phyloP scores from a whole-genome alignment of 2,888 invertebrate species.

The Ectemnius continuus region DNA sequence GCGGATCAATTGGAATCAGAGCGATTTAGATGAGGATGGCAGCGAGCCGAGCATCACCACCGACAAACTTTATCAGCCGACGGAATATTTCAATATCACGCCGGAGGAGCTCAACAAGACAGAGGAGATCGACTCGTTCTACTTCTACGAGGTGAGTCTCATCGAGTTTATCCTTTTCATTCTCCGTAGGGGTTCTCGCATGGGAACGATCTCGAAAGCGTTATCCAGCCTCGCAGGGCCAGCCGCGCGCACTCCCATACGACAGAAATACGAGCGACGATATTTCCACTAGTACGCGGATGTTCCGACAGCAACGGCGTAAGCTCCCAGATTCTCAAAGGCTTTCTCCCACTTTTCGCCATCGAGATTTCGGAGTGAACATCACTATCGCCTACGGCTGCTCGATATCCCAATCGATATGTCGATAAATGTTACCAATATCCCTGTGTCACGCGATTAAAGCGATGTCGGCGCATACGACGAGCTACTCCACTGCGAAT shows the following conservation, averaged over 20 bases:
- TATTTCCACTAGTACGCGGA: background rate
- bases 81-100: conserved; percentile 57
- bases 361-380: no score
- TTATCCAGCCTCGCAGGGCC: background rate
- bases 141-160: conserved; percentile 78
- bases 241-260: background rate
- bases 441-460: no score
- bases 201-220: background rate
- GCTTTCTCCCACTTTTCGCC: no score
- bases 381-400: no score
- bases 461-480: no score
- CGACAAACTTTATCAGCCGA: conserved; percentile 44
- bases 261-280: conserved; percentile 5
- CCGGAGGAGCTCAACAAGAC: conserved; percentile 61
- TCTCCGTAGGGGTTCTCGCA: background rate
- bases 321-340: no score
- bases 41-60: conserved; percentile 23
- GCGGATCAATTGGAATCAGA: conserved; percentile 29
- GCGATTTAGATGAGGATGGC: conserved; percentile 11
- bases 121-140: conserved; percentile 77
- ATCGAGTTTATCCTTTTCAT: background rate
- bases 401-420: no score
- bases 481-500: no score
- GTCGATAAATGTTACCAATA: no score
- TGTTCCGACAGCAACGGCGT: no score